Evolutionary conservation across 2,113 vertebrate genomes (phyloP).

Genomic region (Parus major): DNA sequence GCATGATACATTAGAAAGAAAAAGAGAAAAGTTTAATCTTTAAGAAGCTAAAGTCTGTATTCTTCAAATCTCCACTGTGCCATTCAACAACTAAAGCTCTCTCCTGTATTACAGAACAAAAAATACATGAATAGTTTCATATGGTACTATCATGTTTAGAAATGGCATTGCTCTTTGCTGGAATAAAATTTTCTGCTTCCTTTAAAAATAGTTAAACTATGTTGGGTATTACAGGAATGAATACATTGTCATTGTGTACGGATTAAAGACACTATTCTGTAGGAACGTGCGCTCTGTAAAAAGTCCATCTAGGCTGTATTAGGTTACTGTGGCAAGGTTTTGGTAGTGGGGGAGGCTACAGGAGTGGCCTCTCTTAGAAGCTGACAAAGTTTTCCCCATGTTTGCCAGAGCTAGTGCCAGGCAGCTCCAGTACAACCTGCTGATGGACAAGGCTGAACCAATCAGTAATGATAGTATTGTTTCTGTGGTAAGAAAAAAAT

Average conservation of each 20-base stretch:
- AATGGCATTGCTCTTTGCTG: background rate
- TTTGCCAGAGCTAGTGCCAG: background rate
- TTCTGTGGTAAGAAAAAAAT: background rate
- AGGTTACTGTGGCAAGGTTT: background rate
- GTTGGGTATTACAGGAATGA: background rate
- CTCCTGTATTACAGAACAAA: background rate
- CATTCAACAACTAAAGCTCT: background rate
- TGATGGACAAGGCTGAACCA: fast-evolving
- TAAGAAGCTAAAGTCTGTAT: background rate
- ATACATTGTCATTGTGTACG: background rate
- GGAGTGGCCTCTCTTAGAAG: background rate
- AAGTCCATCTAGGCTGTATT: background rate
- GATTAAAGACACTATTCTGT: background rate
- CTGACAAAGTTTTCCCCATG: background rate
- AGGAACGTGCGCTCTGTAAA: background rate
- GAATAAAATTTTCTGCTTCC: background rate
- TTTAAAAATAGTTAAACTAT: background rate
- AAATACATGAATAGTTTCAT: background rate
- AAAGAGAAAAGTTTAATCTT: background rate
- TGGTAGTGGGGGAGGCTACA: background rate
- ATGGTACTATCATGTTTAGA: background rate
- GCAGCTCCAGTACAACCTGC: background rate
- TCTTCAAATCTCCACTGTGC: background rate
- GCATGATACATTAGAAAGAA: background rate
- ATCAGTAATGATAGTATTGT: background rate